phyloP scores from a whole-genome alignment of 2,888 invertebrate species.

The Lypha dubia region DNA sequence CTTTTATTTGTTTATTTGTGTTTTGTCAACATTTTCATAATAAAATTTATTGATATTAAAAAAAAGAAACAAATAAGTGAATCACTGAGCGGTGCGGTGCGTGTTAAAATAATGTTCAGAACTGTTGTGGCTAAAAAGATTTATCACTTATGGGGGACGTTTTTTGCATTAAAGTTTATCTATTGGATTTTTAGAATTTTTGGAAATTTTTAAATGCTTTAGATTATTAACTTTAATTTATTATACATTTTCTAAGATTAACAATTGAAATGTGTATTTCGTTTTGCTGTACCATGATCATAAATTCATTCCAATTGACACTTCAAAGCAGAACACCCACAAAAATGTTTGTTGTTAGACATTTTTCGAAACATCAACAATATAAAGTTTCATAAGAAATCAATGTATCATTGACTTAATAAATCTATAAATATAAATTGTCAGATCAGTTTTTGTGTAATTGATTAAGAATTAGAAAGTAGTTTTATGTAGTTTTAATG shows the following conservation, averaged over 20 bases:
- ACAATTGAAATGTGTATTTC: conserved; percentile 48
- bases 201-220: conserved; percentile 19
- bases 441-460: too few species aligned
- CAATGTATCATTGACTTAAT: conserved; percentile 28
- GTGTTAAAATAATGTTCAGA: conserved; percentile 27
- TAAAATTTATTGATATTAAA: conserved; percentile 67
- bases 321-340: conserved; percentile 66
- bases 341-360: background rate
- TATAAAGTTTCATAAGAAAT: conserved; percentile 56
- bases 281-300: conserved; percentile 9
- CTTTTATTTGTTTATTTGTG: conserved; percentile 71
- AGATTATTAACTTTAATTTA: conserved; percentile 55
- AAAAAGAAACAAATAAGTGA: conserved; percentile 27
- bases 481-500: too few species aligned
- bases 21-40: conserved; percentile 74
- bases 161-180: conserved; percentile 39
- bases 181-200: conserved; percentile 12
- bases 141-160: conserved; percentile 16
- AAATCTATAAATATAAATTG: background rate
- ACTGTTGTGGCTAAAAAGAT: conserved; percentile 43
- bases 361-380: conserved; percentile 44
- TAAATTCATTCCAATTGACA: conserved; percentile 66
- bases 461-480: too few species aligned
- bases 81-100: conserved; percentile 23
- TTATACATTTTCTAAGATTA: conserved; percentile 30